phyloP scores from a whole-genome alignment of 2,888 invertebrate species.

The Drosophila borealis region DNA sequence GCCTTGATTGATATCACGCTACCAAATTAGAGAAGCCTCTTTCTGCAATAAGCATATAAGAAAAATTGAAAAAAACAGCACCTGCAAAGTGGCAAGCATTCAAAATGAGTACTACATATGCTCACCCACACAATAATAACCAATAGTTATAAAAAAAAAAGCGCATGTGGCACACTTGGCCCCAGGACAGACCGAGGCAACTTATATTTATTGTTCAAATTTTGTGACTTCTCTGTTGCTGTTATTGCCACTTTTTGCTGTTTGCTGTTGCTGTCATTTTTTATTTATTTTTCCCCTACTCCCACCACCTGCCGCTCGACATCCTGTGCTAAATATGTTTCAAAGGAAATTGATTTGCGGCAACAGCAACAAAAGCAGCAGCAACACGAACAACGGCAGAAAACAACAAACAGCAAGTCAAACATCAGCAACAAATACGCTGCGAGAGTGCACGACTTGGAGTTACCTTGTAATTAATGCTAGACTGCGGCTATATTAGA shows the following conservation, averaged over 20 bases:
- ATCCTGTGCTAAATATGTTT: constrained; percentile 75
- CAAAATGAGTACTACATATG: constrained; percentile 1
- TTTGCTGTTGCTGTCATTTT: constrained; percentile 26
- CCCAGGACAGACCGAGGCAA: constrained; percentile 13
- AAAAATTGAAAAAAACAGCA: constrained; percentile 13
- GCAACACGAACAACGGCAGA: constrained; percentile 12
- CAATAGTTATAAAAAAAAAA: constrained; percentile 17
- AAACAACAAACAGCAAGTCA: constrained; percentile 28
- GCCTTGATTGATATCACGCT: too few species aligned
- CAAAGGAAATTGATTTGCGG: constrained; percentile 76
- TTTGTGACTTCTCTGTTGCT: constrained; percentile 40
- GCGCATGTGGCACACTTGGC: constrained; percentile 15
- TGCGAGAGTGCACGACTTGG: constrained; percentile 1
- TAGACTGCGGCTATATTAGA: too few species aligned
- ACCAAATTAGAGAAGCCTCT: not conserved
- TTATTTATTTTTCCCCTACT: constrained; percentile 19
- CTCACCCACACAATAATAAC: constrained; percentile 1
- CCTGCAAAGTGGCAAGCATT: constrained; percentile 10
- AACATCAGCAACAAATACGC: constrained; percentile 20
- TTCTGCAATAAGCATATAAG: not conserved
- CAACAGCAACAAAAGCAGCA: constrained; percentile 24
- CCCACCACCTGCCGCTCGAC: constrained; percentile 18
- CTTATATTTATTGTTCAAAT: constrained; percentile 54
- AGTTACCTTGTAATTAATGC: not conserved
- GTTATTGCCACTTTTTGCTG: constrained; percentile 19